These are phyloP conservation scores for Pangasianodon hypophthalmus DNA, from an alignment of 2,113 vertebrate genomes.

Conservation along the genomic window DNA sequence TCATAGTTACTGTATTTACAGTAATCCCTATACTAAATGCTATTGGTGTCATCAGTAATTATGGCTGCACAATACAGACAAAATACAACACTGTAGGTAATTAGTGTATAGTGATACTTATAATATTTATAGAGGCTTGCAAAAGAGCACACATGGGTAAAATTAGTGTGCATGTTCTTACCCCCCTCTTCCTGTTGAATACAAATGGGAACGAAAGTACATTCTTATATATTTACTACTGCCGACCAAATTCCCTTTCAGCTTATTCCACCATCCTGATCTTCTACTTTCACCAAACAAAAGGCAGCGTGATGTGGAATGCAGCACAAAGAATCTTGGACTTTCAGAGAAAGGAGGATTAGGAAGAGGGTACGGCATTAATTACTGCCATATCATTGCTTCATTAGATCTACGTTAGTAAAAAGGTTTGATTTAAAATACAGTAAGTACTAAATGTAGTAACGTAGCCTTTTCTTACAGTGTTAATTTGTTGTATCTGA, in stretches of 20 bases:
- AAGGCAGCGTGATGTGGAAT: constrained; percentile 70
- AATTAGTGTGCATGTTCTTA: background rate
- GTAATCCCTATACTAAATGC: background rate
- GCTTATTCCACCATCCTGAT: constrained; percentile 70
- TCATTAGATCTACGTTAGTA: background rate
- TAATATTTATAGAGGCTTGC: too few species aligned
- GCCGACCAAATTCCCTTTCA: constrained; percentile 45
- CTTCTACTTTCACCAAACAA: constrained; percentile 69
- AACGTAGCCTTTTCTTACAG: background rate
- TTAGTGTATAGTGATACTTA: background rate
- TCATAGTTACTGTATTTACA: background rate
- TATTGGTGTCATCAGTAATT: background rate
- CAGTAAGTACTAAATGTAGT: background rate
- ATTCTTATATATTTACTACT: background rate
- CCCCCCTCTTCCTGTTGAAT: background rate
- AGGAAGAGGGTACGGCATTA: constrained; percentile 12
- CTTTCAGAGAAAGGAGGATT: constrained; percentile 58
- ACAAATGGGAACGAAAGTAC: background rate
- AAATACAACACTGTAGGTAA: background rate
- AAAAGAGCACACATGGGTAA: background rate
- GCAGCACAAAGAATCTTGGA: constrained; percentile 76
- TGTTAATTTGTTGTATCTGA: background rate
- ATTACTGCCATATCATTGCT: background rate
- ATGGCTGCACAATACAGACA: background rate
- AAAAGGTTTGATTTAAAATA: background rate